Evolutionary conservation across 2,888 invertebrate genomes (phyloP).

Genomic region (Lepidochitona cinerea): DNA sequence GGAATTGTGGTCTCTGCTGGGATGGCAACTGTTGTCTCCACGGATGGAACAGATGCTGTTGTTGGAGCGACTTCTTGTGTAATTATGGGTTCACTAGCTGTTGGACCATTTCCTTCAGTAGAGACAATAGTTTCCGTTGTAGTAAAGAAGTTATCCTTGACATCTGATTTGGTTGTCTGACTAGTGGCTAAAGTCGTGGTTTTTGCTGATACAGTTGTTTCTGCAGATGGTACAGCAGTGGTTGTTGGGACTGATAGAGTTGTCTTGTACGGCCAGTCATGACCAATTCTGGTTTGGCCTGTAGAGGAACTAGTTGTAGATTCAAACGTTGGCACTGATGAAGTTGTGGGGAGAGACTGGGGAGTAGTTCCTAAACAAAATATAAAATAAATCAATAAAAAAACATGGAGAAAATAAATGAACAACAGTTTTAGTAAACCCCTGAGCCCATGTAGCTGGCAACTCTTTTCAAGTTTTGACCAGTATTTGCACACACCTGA

Average conservation of each 20-base stretch:
- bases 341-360: too few relatives aligned
- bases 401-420: too few relatives aligned
- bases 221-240: background rate
- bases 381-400: too few relatives aligned
- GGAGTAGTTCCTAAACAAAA: too few relatives aligned
- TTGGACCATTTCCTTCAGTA: background rate
- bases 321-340: too few relatives aligned
- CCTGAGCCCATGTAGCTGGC: too few relatives aligned
- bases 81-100: background rate
- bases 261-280: too few relatives aligned
- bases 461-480: too few relatives aligned
- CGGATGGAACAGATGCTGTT: background rate
- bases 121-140: background rate
- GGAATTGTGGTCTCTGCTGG: background rate
- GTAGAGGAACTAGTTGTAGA: too few relatives aligned
- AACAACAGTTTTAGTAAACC: too few relatives aligned
- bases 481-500: too few relatives aligned
- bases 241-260: background rate
- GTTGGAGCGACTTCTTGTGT: background rate
- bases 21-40: background rate
- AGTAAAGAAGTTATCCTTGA: background rate
- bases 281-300: too few relatives aligned
- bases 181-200: background rate
- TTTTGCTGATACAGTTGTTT: background rate
- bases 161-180: background rate